Evolutionary conservation across 1,140 invertebrate species (phyloP).

Genomic region (Sesamia nonagrioides): DNA sequence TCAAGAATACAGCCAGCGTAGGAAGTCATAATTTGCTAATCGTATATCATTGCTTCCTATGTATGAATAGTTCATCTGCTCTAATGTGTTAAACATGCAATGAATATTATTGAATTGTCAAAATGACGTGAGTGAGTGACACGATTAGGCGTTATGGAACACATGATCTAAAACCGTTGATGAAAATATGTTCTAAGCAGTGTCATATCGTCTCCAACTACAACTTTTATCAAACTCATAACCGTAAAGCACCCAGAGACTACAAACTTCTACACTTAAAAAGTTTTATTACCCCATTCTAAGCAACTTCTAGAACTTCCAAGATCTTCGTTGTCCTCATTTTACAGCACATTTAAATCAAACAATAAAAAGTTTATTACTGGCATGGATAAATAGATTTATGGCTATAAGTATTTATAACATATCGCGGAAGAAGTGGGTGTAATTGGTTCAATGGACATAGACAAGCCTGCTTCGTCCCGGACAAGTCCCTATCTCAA

Average conservation of each 20-base stretch:
- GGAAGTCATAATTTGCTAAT: too few species aligned
- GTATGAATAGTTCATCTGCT: too few species aligned
- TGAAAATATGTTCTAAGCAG: not conserved
- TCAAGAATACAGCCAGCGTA: too few species aligned
- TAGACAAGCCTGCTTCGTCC: conserved; percentile 3
- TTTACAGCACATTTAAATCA: conserved; percentile 7
- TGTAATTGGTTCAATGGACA: conserved; percentile 33
- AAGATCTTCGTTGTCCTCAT: not conserved
- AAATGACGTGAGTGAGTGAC: too few species aligned
- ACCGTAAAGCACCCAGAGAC: too few species aligned
- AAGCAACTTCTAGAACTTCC: not conserved
- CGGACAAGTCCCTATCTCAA: not conserved
- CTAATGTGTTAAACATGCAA: too few species aligned
- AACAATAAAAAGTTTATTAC: conserved; percentile 37
- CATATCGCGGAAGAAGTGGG: conserved; percentile 43
- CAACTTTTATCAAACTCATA: not conserved
- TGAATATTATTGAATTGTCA: too few species aligned
- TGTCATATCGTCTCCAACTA: not conserved
- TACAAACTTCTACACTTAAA: too few species aligned
- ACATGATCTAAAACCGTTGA: not conserved
- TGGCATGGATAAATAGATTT: conserved; percentile 9
- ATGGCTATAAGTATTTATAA: conserved; percentile 16
- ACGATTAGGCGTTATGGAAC: too few species aligned
- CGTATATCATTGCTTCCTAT: too few species aligned
- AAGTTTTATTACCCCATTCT: not conserved